Conservation (phyloP, 2,113 vertebrate species). For the Muntiacus muntjak region DNA sequence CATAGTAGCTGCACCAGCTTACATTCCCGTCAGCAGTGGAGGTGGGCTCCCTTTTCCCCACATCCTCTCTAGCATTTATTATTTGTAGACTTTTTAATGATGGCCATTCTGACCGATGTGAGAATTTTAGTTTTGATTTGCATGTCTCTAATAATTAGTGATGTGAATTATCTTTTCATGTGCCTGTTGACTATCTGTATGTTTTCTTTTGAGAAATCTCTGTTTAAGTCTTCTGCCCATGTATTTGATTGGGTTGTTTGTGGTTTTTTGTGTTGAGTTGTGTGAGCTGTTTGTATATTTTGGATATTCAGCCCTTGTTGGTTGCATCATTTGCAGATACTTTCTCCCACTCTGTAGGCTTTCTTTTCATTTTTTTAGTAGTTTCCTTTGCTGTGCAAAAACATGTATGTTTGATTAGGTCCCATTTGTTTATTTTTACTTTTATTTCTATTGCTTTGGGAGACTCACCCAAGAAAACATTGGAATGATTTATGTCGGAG, state of each 20-base stretch:
- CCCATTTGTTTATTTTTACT: neutral
- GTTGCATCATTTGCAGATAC: neutral
- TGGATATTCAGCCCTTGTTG: neutral
- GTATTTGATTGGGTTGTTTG: neutral
- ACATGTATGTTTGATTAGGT: neutral
- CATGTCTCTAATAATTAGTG: neutral
- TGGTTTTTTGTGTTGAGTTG: neutral
- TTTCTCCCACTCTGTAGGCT: neutral
- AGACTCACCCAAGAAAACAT: neutral
- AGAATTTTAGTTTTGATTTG: neutral
- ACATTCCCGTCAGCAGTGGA: fast-evolving
- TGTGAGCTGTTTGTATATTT: neutral
- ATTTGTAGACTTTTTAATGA: neutral
- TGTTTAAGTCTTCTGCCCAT: neutral
- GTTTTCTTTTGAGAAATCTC: neutral
- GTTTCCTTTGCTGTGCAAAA: neutral
- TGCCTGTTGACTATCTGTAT: neutral
- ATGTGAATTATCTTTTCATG: neutral
- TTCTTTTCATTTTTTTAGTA: neutral
- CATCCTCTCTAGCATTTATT: neutral
- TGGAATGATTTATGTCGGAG: neutral
- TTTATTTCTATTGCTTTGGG: neutral
- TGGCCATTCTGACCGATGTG: neutral
- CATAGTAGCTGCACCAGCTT: neutral
- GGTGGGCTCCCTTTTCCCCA: neutral